Evolutionary conservation across 2,113 vertebrate genomes (phyloP), one percentile per base, ranked within the genome.

Genomic region (Oncorhynchus gorbuscha): DNA sequence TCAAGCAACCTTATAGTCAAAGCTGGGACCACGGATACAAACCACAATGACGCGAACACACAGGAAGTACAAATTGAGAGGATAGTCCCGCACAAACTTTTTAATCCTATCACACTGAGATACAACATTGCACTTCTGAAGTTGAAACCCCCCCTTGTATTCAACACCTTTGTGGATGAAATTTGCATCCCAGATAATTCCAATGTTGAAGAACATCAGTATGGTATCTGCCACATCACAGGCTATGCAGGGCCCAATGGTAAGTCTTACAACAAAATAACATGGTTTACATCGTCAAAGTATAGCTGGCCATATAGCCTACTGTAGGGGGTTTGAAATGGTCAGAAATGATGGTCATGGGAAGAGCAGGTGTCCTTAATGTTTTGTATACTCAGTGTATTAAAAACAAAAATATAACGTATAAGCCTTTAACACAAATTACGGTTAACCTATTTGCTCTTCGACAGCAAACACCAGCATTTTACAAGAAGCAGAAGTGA

Each of bases 181-280:
- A 45, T 74, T 72, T 79, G 77, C 45, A 45, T 66, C n/a, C 77
- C 77, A n/a, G 55, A 79, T 28, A 0, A 74, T 2, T 11, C 6
- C 14, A 11, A 51, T 39, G 39, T 39, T 26, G 11, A 18, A 1
- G 3, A 59, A 3, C 66, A 51, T 48, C 4, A 2, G 1, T 69
- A 28, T 20, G 30, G 5, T 6, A 22, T 20, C 9, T 79, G 72
- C 55, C 30, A 71, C 45, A 79, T 71, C 28, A 75, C 68, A n/a
- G 78, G 78, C 30, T 71, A 71, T 24, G 39, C 24, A 12, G 11
- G 74, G 51, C 51, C 51, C 12, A 13, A 13, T 58, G 51, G 51
- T 58, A 58, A 58, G 51, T 58, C 51, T 6, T 39, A 39, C 7
- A 58, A 58, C 51, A 58, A 58, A 58, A 39, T 39, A 4, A 18